These are phyloP conservation scores for Spinus olivaceus DNA, from an alignment of 2,797 vertebrate genomes.

Conservation along the genomic window DNA sequence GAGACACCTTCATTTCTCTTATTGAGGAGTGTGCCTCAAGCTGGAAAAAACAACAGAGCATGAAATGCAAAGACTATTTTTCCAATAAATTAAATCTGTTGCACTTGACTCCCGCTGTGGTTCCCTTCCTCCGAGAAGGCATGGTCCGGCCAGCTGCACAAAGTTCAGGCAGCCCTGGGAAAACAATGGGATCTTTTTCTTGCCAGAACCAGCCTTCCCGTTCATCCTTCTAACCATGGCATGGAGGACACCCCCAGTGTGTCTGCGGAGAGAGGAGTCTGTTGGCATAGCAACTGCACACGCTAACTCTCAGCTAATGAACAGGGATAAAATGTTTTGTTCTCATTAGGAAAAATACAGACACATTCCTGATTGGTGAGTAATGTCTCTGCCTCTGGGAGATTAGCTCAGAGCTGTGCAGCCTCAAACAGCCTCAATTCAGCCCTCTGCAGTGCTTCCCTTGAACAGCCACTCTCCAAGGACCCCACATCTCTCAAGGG, in stretches of 20 bases:
- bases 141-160: constrained; percentile 39
- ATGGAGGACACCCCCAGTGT: constrained; percentile 49
- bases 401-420: constrained; percentile 63
- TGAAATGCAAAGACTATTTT: constrained; percentile 48
- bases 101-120: constrained; percentile 34
- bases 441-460: constrained; percentile 41
- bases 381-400: constrained; percentile 71
- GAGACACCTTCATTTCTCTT: constrained; percentile 70
- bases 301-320: constrained; percentile 66
- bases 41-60: constrained; percentile 62
- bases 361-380: constrained; percentile 74
- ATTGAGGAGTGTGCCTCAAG: constrained; percentile 44
- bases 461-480: constrained; percentile 29
- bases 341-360: constrained; percentile 75
- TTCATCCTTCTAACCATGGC: constrained; percentile 53
- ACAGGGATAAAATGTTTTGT: constrained; percentile 72
- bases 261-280: constrained; percentile 60
- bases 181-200: constrained; percentile 62
- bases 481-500: background rate
- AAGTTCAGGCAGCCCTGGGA: constrained; percentile 38
- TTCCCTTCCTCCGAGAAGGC: constrained; percentile 38
- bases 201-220: constrained; percentile 30
- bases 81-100: constrained; percentile 41
- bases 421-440: constrained; percentile 59
- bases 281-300: constrained; percentile 67